These are phyloP conservation scores for Polydrusus pterygomalis DNA, from an alignment of 2,888 invertebrate species.

Conservation along the genomic window DNA sequence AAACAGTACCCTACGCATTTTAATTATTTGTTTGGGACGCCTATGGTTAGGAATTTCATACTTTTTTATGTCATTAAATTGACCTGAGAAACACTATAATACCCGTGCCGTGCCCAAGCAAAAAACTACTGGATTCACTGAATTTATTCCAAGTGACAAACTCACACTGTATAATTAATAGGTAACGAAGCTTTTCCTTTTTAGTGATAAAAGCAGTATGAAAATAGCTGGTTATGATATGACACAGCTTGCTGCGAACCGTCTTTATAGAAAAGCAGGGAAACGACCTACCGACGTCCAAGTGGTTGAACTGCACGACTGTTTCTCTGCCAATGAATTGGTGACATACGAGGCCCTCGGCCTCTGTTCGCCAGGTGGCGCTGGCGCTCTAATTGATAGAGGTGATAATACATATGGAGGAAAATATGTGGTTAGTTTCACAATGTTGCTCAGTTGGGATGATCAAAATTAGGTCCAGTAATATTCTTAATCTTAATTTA, in stretches of 20 bases:
- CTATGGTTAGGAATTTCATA: too few species aligned
- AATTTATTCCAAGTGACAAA: too few species aligned
- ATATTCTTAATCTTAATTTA: too few species aligned
- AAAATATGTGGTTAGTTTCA: constrained; percentile 75
- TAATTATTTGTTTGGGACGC: too few species aligned
- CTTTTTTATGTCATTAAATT: too few species aligned
- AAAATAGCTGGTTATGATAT: constrained; percentile 93
- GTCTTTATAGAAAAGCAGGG: constrained; percentile 84
- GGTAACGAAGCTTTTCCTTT: not conserved
- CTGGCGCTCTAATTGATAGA: constrained; percentile 92
- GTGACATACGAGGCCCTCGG: constrained; percentile 98
- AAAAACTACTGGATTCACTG: too few species aligned
- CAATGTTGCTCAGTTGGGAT: not conserved
- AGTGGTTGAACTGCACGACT: constrained; percentile 97
- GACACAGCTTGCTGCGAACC: constrained; percentile 88
- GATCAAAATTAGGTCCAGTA: too few species aligned
- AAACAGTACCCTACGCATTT: too few species aligned
- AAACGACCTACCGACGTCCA: constrained; percentile 88
- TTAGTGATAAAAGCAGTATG: constrained; percentile 86
- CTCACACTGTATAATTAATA: too few species aligned
- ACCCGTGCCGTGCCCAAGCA: too few species aligned
- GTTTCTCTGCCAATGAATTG: constrained; percentile 97
- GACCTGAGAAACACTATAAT: too few species aligned
- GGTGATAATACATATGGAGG: constrained; percentile 99
- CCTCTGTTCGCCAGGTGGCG: constrained; percentile 91